phyloP scores from a whole-genome alignment of 2,113 vertebrate species.

The Cebidichthys violaceus region DNA sequence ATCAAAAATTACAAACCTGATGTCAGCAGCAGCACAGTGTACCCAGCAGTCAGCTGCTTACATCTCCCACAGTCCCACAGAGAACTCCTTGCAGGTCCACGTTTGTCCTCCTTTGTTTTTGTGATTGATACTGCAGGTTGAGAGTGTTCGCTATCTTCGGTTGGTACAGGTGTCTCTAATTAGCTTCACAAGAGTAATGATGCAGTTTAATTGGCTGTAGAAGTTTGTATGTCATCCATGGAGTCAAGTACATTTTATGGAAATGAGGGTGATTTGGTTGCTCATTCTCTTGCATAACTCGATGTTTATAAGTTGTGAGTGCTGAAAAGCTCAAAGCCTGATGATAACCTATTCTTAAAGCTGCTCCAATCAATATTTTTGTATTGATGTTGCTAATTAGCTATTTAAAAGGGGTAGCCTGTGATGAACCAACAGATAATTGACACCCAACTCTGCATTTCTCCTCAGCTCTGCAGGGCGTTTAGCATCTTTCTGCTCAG shows the following conservation, averaged over 20 bases:
- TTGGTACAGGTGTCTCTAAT: conserved; percentile 52
- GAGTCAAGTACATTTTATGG: conserved; percentile 48
- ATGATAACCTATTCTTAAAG: neutral
- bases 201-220: conserved; percentile 41
- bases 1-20: conserved; percentile 67
- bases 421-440: conserved; percentile 1
- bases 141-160: conserved; percentile 30
- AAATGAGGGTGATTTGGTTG: conserved; percentile 38
- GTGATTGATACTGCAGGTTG: conserved; percentile 47
- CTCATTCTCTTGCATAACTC: neutral
- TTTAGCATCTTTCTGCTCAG: neutral
- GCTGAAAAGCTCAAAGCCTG: neutral
- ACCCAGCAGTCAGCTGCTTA: conserved; percentile 45
- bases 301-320: conserved; percentile 17
- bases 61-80: conserved; percentile 24
- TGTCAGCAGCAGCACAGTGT: conserved; percentile 52
- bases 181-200: conserved; percentile 63
- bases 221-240: conserved; percentile 8
- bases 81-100: conserved; percentile 24
- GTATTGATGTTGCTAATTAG: neutral
- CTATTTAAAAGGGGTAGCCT: conserved; percentile 1
- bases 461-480: neutral
- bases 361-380: neutral
- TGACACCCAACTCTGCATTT: neutral
- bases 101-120: conserved; percentile 50